Evolutionary conservation across 2,797 vertebrate genomes (phyloP), one percentile per base, ranked within the genome.

Genomic region (Dermochelys coriacea): DNA sequence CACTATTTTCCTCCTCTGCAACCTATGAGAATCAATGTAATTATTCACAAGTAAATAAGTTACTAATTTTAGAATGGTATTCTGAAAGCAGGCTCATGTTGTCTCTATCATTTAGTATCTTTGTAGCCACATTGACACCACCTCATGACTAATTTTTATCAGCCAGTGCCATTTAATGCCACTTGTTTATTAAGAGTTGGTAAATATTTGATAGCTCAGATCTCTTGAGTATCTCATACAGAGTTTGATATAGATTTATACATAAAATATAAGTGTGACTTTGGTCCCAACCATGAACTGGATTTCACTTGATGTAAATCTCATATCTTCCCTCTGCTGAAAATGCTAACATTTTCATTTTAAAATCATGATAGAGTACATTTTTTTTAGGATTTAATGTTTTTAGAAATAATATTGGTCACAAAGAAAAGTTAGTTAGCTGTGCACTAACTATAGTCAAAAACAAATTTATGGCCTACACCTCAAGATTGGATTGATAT

Each of bases 181-280:
- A 52, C 94, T 94, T 93, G 96, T 97, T 91, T 96, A 93, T 94
- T 96, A 96, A 97, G 97, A 96, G 96, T 96, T 97, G 96, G 94
- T 97, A 97, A 98, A 97, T 97, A 94, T 93, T 97, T 96, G 96
- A 97, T 97, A 96, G 96, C 89, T 93, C 77, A 77, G 90, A 96
- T 97, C 98, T 97, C 97, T 78, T 86, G 97, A 96, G 98, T 97
- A 86, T 95, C 96, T 91, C 97, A 90, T 89, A 37, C 87, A 86
- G 95, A 93, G 93, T 97, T 98, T 97, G 95, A 95, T 97, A 97
- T 95, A 97, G 98, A 98, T 97, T 97, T 96, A 95, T 96, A 90
- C 93, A 96, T 97, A 95, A 98, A 98, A 97, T 97, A 97, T 95
- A 94, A 90, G 95, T 93, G 84, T 95, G 95, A 57, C 96, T 93